A percentile compares a stretch with the other conserved stretches of the same genome.
phyloP scores from a whole-genome alignment of 2,797 vertebrate species.

The Limnodromus scolopaceus region DNA sequence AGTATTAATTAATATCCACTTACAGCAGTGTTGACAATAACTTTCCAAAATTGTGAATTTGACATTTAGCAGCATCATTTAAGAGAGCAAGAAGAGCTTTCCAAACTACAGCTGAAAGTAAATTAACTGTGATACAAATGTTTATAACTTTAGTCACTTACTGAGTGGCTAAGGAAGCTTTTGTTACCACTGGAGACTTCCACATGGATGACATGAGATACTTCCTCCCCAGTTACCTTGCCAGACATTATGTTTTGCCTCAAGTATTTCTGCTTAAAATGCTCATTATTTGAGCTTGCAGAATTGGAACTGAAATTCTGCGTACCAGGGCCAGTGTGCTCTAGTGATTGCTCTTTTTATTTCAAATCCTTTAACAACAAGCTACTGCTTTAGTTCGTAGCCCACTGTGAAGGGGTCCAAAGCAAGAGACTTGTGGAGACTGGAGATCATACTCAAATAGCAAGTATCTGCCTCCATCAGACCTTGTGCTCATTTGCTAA shows the following conservation, averaged over 20 bases:
- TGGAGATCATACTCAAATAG: not conserved
- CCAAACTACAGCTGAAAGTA: constrained; percentile 45
- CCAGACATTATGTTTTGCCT: constrained; percentile 34
- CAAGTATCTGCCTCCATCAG: not conserved
- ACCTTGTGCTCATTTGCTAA: not conserved
- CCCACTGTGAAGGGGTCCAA: not conserved
- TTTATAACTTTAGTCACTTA: constrained; percentile 45
- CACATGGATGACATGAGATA: constrained; percentile 46
- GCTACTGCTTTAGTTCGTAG: not conserved
- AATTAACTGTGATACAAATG: constrained; percentile 53
- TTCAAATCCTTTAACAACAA: not conserved
- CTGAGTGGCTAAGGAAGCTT: constrained; percentile 35
- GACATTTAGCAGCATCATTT: constrained; percentile 58
- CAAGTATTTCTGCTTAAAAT: constrained; percentile 37
- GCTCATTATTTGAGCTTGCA: constrained; percentile 9
- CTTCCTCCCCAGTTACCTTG: constrained; percentile 34
- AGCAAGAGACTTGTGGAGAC: not conserved
- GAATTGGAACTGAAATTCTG: not conserved
- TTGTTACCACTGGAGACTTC: constrained; percentile 6
- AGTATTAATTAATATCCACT: constrained; percentile 71
- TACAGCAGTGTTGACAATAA: constrained; percentile 52
- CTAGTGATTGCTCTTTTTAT: not conserved
- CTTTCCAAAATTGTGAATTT: constrained; percentile 47
- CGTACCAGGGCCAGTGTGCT: not conserved
- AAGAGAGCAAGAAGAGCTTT: constrained; percentile 41